These are phyloP conservation scores for Chrysogorgia sp. DNA, from an alignment of 92 coral and sea anemone species.

Conservation along the genomic window DNA sequence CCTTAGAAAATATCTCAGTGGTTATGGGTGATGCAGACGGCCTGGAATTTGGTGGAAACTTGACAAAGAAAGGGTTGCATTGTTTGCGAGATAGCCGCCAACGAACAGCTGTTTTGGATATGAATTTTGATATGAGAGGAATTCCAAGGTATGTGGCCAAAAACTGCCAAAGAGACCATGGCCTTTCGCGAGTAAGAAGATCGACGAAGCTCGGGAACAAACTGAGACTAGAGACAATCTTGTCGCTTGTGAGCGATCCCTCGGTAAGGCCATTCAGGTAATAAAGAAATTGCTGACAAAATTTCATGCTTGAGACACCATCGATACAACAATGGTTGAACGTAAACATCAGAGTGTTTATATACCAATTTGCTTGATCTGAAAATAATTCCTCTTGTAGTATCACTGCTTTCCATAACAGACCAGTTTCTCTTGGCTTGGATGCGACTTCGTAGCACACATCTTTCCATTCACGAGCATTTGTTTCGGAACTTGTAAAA, in stretches of 20 bases:
- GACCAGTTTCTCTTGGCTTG: slow-evolving; percentile 2
- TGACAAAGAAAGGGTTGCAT: background rate
- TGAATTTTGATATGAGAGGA: background rate
- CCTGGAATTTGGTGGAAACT: background rate
- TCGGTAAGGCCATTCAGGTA: background rate
- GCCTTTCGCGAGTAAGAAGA: background rate
- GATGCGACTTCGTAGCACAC: slow-evolving; percentile 2
- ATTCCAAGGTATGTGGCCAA: background rate
- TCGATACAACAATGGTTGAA: background rate
- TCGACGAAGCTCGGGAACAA: background rate
- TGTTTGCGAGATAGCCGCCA: background rate
- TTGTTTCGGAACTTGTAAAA: background rate
- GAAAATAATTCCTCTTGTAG: slow-evolving; percentile 6
- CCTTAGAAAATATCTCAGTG: background rate
- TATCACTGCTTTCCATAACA: background rate
- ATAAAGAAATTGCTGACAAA: slow-evolving; percentile 8
- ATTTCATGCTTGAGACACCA: slow-evolving; percentile 11
- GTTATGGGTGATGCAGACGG: background rate
- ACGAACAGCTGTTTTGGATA: background rate
- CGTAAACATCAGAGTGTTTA: background rate
- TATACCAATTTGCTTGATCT: background rate
- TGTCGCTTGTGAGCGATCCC: background rate
- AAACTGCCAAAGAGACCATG: background rate
- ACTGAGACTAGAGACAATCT: background rate
- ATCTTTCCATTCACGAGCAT: background rate